Conservation (phyloP, 2,797 vertebrate genomes). For the Poecilia velifera region DNA sequence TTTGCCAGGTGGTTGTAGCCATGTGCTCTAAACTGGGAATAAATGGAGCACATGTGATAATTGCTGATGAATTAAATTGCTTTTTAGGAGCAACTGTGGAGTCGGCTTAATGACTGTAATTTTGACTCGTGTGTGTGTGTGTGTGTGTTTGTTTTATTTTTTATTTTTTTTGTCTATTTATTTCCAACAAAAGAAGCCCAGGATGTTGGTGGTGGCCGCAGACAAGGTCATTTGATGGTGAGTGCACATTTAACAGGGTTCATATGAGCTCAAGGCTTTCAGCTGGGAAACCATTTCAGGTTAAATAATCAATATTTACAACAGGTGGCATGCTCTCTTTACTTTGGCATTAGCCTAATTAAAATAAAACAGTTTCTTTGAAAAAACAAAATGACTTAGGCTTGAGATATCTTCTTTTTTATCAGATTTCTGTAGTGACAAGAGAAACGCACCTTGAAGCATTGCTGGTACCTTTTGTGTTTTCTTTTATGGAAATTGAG, state of each 20-base stretch:
- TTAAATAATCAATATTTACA: not conserved
- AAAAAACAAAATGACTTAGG: not conserved
- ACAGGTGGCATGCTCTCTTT: not conserved
- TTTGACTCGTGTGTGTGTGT: slow-evolving; percentile 23
- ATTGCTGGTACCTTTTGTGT: too few relatives aligned
- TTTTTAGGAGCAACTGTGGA: not conserved
- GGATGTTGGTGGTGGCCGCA: slow-evolving; percentile 84
- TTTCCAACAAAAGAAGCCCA: slow-evolving; percentile 81
- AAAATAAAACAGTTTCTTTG: not conserved
- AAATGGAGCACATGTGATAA: slow-evolving; percentile 20
- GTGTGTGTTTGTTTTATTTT: not conserved
- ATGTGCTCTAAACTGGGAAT: slow-evolving; percentile 28
- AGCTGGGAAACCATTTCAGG: not conserved
- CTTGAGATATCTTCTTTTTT: not conserved
- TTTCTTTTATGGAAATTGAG: too few relatives aligned
- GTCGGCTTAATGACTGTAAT: slow-evolving; percentile 19
- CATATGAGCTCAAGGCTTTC: not conserved
- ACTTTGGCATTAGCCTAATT: not conserved
- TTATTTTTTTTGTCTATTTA: not conserved
- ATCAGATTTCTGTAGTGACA: too few relatives aligned
- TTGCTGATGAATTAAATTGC: slow-evolving; percentile 16
- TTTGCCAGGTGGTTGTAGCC: slow-evolving; percentile 16
- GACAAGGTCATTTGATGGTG: slow-evolving; percentile 89
- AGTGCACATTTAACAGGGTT: slow-evolving; percentile 64
- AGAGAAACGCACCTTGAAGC: too few relatives aligned